A percentile compares a stretch with the other conserved stretches of the same genome.
Conservation (phyloP, 2,113 vertebrate genomes). For the Calcarius ornatus region DNA sequence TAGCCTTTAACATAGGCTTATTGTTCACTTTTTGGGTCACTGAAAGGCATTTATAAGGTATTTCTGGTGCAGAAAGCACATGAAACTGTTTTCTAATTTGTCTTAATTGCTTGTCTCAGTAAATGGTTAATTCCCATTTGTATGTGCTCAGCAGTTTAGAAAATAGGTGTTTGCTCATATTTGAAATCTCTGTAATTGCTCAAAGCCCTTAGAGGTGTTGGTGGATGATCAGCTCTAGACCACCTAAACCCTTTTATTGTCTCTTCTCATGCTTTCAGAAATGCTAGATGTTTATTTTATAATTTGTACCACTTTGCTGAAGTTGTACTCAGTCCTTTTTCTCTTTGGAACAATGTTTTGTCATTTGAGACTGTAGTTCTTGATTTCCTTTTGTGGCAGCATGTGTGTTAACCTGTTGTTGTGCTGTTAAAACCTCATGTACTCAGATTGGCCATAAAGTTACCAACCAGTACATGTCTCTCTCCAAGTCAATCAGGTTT, state of each 20-base stretch:
- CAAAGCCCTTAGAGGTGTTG: slow-evolving; percentile 50
- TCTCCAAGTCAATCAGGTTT: background rate
- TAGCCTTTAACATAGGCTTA: slow-evolving; percentile 78
- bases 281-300: background rate
- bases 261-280: slow-evolving; percentile 2
- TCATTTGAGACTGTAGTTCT: background rate
- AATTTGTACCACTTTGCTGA: background rate
- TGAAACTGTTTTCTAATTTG: slow-evolving; percentile 82
- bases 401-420: background rate
- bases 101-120: slow-evolving; percentile 83
- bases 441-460: background rate
- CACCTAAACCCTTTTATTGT: slow-evolving; percentile 13
- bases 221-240: slow-evolving; percentile 30
- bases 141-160: slow-evolving; percentile 71
- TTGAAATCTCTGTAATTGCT: slow-evolving; percentile 73
- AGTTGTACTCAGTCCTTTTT: background rate
- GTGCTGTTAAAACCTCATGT: background rate
- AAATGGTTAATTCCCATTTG: slow-evolving; percentile 75
- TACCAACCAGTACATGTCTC: background rate
- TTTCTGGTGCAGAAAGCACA: slow-evolving; percentile 71
- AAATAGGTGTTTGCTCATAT: slow-evolving; percentile 71
- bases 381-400: background rate
- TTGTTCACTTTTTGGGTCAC: slow-evolving; percentile 83
- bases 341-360: background rate
- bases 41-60: slow-evolving; percentile 72